Evolutionary conservation across 2,797 vertebrate species (phyloP).

Genomic region (Mastacembelus armatus): DNA sequence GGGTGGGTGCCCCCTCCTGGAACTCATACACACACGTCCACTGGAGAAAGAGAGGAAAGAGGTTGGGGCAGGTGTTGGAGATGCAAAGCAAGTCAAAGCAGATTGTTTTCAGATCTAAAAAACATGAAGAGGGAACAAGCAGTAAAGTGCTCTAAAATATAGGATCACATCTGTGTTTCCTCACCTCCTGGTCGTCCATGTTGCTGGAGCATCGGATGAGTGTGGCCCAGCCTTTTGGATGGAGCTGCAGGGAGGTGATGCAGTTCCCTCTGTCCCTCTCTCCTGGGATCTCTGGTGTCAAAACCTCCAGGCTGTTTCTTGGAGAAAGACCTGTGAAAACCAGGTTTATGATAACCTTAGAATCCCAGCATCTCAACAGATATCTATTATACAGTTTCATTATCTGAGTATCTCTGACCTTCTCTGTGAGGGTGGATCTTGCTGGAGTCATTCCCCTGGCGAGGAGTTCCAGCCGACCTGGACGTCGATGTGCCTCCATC

Average conservation of each 20-base stretch:
- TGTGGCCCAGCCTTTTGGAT: conserved; percentile 97
- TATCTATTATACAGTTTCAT: background rate
- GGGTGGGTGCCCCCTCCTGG: conserved; percentile 94
- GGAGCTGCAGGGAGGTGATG: conserved; percentile 97
- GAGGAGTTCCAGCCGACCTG: conserved; percentile 86
- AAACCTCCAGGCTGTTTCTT: conserved; percentile 95
- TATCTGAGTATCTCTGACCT: conserved; percentile 75
- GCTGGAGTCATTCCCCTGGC: conserved; percentile 90
- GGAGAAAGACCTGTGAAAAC: conserved; percentile 88
- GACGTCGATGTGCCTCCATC: conserved; percentile 89
- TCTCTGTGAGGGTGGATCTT: conserved; percentile 92
- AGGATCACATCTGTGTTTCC: conserved; percentile 2
- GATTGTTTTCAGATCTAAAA: background rate
- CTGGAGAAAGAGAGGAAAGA: conserved; percentile 71
- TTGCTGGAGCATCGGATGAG: conserved; percentile 98
- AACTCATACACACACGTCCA: conserved; percentile 99
- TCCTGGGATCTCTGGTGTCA: conserved; percentile 94
- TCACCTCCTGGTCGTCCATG: conserved; percentile 97
- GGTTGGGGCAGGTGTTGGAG: background rate
- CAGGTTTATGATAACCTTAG: too few relatives aligned
- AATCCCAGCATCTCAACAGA: background rate
- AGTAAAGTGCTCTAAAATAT: too few relatives aligned
- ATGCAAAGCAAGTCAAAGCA: too few relatives aligned
- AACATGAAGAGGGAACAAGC: background rate
- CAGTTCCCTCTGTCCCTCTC: conserved; percentile 96